Percentiles rank a stretch among this genome's conserved stretches.
phyloP scores from a whole-genome alignment of 2,888 invertebrate genomes.

The Trachelus iudaicus region DNA sequence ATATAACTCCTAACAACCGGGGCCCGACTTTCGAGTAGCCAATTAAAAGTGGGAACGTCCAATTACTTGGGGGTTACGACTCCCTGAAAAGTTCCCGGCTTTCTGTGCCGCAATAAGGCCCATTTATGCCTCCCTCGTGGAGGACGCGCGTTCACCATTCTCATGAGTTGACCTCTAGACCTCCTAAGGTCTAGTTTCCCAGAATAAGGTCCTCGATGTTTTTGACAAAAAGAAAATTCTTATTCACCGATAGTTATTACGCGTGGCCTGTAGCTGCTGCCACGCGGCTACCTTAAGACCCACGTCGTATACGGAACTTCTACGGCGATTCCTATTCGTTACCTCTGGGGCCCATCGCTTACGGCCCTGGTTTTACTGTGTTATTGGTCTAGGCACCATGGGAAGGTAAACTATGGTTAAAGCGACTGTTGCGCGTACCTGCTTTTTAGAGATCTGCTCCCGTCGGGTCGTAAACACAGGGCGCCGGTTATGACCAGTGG shows the following conservation, averaged over 20 bases:
- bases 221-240: neutral
- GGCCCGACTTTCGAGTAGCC: conserved; percentile 47
- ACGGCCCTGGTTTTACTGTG: conserved; percentile 8
- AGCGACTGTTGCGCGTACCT: conserved; percentile 48
- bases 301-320: neutral
- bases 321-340: neutral
- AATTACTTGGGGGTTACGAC: conserved; percentile 56
- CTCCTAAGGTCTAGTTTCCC: neutral
- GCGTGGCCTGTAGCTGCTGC: neutral
- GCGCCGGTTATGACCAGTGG: conserved; percentile 43
- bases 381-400: conserved; percentile 27
- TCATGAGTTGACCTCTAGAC: neutral
- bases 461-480: conserved; percentile 55
- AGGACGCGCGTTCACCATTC: neutral
- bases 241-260: neutral
- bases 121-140: neutral
- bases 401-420: conserved; percentile 34
- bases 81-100: conserved; percentile 19
- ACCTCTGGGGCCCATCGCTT: neutral
- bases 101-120: neutral
- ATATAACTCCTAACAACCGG: conserved; percentile 59
- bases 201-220: neutral
- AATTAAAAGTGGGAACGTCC: conserved; percentile 62
- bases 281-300: neutral
- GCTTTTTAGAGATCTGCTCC: conserved; percentile 48